Evolutionary conservation across 2,888 invertebrate species (phyloP), one percentile per base, ranked within the genome.

Genomic region (Troglohyphantes excavatus): DNA sequence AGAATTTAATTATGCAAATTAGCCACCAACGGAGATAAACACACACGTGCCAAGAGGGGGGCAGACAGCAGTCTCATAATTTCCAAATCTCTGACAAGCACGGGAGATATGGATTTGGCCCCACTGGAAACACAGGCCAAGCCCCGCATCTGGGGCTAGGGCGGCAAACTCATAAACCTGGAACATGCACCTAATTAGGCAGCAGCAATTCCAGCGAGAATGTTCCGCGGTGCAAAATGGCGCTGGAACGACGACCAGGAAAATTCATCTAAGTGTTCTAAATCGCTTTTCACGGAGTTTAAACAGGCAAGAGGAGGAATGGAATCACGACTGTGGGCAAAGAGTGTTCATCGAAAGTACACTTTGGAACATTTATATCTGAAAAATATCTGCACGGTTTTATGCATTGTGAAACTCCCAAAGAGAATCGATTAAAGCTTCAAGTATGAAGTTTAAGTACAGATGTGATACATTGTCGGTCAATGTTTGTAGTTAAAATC

Each of bases 1-100:
- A 17, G 29, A 17, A 81, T 81, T 81, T 81, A 81, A 81, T 81
- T 81, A 81, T 81, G 79, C 67, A 81, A 81, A 81, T 81, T 76
- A 27, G 75, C 11, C 46, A 53, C 53, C 72, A 46, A 17, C 72
- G 26, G 46, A 46, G 39, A 43, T 61, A 76, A 29, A 75, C 75
- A 59, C 46, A 27, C 75, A 33, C 19, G 29, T 0, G 29, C 59
- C 3, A 21, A 9, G 9, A 3, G 33, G 9, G 33, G 33, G 33
- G 33, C 9, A 33, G 33, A 33, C 3, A 9, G 13, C 17, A 1
- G 53, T 2, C 17, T 53, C 53, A 53, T 53, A 53, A 53, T n/a
- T 53, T 1, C 2, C n/a, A n/a, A 13, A 53, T 53, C n/a, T 53
- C 53, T 53, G 53, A 53, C 53, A 53, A 53, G 53, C 53, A 13